Evolutionary conservation across 2,797 vertebrate species (phyloP).

Genomic region (Oreortyx pictus): DNA sequence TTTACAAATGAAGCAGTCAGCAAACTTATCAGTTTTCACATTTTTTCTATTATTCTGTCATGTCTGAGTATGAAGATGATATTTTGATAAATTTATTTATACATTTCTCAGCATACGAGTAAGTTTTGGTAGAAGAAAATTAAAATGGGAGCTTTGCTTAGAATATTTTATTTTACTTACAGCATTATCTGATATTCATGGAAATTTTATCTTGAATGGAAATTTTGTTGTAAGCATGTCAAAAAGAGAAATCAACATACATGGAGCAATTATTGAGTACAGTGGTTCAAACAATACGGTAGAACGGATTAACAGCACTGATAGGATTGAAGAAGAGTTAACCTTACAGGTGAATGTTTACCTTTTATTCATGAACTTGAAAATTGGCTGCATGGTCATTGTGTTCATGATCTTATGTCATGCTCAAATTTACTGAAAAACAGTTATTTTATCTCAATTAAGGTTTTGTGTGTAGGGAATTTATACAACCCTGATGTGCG

Average conservation of each 20-base stretch:
- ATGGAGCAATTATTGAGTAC: conserved; percentile 92
- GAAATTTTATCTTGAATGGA: conserved; percentile 94
- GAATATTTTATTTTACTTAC: conserved; percentile 53
- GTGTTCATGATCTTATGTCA: neutral
- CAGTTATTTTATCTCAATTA: conserved; percentile 74
- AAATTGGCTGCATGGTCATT: neutral
- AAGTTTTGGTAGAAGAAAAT: neutral
- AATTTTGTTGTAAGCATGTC: conserved; percentile 98
- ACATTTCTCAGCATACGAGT: neutral
- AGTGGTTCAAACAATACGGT: conserved; percentile 92
- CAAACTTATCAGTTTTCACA: neutral
- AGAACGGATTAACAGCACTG: conserved; percentile 95
- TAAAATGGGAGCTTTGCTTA: conserved; percentile 7
- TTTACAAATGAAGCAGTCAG: neutral
- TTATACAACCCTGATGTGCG: conserved; percentile 94
- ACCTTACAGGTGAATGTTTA: conserved; percentile 87
- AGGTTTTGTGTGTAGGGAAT: conserved; percentile 97
- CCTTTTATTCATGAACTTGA: neutral
- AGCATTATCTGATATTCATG: conserved; percentile 93
- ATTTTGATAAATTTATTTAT: neutral
- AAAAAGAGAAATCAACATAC: conserved; percentile 92
- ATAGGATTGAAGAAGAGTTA: conserved; percentile 90
- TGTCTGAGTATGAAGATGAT: neutral
- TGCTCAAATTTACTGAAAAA: conserved; percentile 64
- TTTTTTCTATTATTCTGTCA: neutral